Base-by-base conservation (phyloP, 1,140 invertebrate genomes). In the Agrilus planipennis region DNA sequence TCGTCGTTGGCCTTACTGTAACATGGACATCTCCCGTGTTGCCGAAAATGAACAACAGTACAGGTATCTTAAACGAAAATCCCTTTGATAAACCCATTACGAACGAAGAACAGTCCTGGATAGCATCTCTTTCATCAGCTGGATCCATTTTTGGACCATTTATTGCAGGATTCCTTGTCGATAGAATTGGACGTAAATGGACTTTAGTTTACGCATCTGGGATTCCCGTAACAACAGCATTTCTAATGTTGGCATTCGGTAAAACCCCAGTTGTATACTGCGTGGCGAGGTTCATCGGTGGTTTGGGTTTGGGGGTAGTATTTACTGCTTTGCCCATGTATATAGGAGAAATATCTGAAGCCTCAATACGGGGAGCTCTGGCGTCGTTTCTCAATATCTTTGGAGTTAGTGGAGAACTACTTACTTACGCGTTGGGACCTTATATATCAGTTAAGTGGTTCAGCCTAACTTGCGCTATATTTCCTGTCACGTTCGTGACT, bases 261-360 rank as follows among this genome's bases (percentile, higher is more conserved):
- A 54, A 58, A 29, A 65, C 65, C 3, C 63, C 72, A 0, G 45
- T 54, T 2, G 65, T 64, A 19, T 45, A 59, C 9, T 46, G 45
- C 0, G 39, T 35, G 2, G 41, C 51, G 2, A 64, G 72, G 45
- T 51, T 71, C 7, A 61, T 75, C 37, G 64, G 72, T 10, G 81
- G 81, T 22, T 61, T 84, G 0, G 73, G 77, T 1, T 72, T 84
- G 42, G 77, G 77, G 4, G 76, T 77, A 30, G 64, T 76, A 9
- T 79, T 75, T 42, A 72, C 75, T n/a, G 65, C 68, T 10, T 71
- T 75, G 14, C 75, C 77, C 0, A 72, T 81, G 57, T 80, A 76
- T 52, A 62, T 81, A 23, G 71, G 75, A 38, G 76, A 81, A 66
- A 70, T 84, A 28, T 68, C 81, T 17, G 71, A 79, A 41, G 62